Evolutionary conservation across 2,888 invertebrate species (phyloP).

Genomic region (Trissonchulus sp.): DNA sequence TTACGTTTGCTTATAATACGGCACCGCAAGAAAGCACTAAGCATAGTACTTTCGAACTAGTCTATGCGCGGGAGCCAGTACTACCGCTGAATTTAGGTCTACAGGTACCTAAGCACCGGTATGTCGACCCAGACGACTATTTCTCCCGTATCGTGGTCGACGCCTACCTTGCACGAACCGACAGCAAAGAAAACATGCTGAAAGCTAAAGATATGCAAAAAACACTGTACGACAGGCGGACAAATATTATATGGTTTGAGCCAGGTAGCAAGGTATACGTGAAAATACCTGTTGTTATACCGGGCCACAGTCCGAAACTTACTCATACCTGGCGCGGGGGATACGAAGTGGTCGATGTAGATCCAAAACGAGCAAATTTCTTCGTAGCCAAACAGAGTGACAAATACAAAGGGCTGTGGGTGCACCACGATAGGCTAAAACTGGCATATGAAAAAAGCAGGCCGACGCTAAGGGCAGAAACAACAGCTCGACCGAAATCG

Average conservation of each 20-base stretch:
- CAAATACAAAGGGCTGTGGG: not conserved
- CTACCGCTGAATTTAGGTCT: not conserved
- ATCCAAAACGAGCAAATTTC: not conserved
- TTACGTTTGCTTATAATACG: too few relatives aligned
- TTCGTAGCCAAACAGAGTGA: not conserved
- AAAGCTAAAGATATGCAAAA: not conserved
- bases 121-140: not conserved
- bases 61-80: too few relatives aligned
- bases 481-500: too few relatives aligned
- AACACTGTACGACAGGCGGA: not conserved
- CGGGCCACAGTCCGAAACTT: not conserved
- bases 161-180: not conserved
- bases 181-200: not conserved
- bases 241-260: not conserved
- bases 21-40: too few relatives aligned
- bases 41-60: too few relatives aligned
- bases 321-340: not conserved
- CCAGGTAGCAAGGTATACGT: not conserved
- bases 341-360: not conserved
- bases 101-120: not conserved
- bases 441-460: too few relatives aligned
- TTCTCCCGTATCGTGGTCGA: not conserved
- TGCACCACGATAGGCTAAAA: constrained; percentile 1
- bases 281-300: not conserved
- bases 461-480: too few relatives aligned